Percentiles rank a stretch among this genome's conserved stretches.
Evolutionary conservation across 2,888 invertebrate species (phyloP).

Genomic region (Mellilla xanthometata): DNA sequence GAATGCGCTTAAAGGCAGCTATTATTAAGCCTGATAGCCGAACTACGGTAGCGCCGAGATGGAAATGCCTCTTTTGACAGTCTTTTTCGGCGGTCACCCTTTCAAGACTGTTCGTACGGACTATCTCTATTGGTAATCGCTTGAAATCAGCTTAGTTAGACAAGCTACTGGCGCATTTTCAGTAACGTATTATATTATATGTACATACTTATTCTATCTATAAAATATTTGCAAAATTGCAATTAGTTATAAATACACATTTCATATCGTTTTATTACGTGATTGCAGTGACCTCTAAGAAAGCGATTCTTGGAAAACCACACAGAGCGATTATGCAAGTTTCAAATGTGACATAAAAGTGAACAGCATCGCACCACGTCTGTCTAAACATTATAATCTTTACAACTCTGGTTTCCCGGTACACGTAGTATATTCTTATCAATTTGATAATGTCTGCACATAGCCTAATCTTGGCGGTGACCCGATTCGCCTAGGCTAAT

Average conservation of each 20-base stretch:
- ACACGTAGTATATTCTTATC: slow-evolving; percentile 51
- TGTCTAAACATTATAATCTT: slow-evolving; percentile 55
- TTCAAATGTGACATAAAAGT: slow-evolving; percentile 20
- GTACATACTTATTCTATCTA: no score
- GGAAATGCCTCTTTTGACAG: no score
- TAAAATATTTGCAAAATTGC: no score
- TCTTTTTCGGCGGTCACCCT: no score
- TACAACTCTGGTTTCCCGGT: slow-evolving; percentile 65
- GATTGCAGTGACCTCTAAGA: neutral
- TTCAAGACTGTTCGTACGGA: no score
- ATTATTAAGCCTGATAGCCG: no score
- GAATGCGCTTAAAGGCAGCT: no score
- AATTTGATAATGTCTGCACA: slow-evolving; percentile 53
- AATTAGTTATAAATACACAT: neutral
- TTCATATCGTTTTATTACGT: neutral
- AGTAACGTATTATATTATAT: no score
- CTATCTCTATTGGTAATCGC: no score
- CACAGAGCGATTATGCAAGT: slow-evolving; percentile 7
- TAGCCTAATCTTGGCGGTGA: slow-evolving; percentile 67
- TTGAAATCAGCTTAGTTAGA: no score
- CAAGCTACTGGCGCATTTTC: no score
- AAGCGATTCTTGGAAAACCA: neutral
- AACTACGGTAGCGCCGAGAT: no score
- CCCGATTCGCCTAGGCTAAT: slow-evolving; percentile 67
- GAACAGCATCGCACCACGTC: slow-evolving; percentile 35